phyloP scores from a whole-genome alignment of 2,797 vertebrate genomes.

The Mormyrus proboscirostris region DNA sequence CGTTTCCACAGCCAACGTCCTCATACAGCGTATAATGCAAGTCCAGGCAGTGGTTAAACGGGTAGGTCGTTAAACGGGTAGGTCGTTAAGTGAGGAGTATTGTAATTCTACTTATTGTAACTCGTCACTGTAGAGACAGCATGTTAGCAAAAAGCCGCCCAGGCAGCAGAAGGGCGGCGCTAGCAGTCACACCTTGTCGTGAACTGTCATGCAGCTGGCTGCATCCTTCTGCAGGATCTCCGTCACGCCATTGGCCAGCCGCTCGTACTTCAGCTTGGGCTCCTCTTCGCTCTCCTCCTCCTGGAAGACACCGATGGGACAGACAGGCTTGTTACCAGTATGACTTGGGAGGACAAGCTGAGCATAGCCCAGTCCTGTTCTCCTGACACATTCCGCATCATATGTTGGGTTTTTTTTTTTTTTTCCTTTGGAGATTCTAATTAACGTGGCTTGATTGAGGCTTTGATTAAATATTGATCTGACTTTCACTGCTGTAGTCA shows the following conservation, averaged over 20 bases:
- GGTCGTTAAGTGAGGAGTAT: not conserved
- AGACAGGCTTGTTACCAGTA: constrained; percentile 5
- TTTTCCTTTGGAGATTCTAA: not conserved
- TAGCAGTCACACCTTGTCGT: constrained; percentile 79
- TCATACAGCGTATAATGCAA: not conserved
- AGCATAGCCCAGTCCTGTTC: not conserved
- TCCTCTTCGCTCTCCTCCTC: constrained; percentile 98
- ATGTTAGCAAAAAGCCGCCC: not conserved
- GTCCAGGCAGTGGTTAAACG: not conserved
- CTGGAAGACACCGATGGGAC: constrained; percentile 49
- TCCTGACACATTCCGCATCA: not conserved
- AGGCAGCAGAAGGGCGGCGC: not conserved
- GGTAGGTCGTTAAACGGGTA: not conserved
- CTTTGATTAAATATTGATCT: constrained; percentile 5
- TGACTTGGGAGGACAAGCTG: not conserved
- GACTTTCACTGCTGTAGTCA: not conserved
- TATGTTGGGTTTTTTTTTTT: not conserved
- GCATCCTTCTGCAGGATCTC: constrained; percentile 95
- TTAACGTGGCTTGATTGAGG: not conserved
- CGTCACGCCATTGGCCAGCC: constrained; percentile 89
- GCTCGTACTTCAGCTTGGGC: constrained; percentile 94
- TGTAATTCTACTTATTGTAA: not conserved
- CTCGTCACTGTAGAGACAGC: not conserved
- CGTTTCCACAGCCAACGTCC: not conserved
- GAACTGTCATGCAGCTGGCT: constrained; percentile 95